Percentiles rank a stretch among this genome's conserved stretches.
Evolutionary conservation across 2,797 vertebrate genomes (phyloP).

Genomic region (Columba guinea): DNA sequence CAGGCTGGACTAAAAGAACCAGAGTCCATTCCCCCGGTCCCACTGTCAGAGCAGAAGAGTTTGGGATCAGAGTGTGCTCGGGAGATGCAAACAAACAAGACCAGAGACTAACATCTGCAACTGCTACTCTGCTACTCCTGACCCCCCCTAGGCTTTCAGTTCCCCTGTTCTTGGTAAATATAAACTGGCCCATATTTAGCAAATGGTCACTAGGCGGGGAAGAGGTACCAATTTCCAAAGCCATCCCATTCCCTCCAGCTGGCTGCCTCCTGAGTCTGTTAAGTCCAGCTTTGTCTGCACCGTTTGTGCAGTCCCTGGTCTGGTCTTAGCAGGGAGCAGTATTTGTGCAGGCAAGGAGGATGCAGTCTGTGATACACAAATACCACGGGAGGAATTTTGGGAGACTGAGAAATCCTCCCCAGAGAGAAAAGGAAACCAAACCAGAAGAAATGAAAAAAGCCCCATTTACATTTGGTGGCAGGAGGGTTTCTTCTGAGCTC

Average conservation of each 20-base stretch:
- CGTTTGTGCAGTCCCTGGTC: not conserved
- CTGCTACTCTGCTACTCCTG: not conserved
- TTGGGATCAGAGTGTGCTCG: not conserved
- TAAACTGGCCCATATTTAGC: not conserved
- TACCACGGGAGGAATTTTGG: not conserved
- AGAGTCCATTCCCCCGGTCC: not conserved
- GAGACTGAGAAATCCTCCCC: constrained; percentile 3
- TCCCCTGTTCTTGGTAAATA: constrained; percentile 9
- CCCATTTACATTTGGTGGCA: not conserved
- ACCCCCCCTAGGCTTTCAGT: not conserved
- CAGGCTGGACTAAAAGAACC: not conserved
- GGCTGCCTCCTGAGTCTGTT: not conserved
- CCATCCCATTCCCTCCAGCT: not conserved
- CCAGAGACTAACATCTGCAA: not conserved
- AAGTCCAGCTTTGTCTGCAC: not conserved
- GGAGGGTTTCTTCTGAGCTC: not conserved
- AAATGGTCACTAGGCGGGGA: not conserved
- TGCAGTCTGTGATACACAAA: not conserved
- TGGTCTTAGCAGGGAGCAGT: not conserved
- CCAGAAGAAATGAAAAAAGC: not conserved
- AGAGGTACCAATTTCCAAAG: not conserved
- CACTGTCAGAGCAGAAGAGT: not conserved
- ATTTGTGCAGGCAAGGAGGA: not conserved
- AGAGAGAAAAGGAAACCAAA: not conserved
- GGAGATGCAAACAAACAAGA: constrained; percentile 37